Evolutionary conservation across 2,888 invertebrate genomes (phyloP).

Genomic region (Epistrophella euchroma): DNA sequence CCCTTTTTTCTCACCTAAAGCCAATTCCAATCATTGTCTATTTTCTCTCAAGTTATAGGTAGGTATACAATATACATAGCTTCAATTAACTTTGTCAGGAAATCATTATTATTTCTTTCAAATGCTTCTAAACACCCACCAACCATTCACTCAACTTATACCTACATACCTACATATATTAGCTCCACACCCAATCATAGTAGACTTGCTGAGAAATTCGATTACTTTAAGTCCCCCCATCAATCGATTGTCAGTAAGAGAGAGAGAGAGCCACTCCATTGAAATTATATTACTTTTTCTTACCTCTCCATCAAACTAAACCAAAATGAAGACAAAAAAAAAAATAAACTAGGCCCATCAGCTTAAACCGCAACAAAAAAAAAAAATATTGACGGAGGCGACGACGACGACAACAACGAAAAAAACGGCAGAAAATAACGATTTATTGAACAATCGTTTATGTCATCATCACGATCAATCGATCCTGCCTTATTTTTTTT

Average conservation of each 20-base stretch:
- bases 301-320: conserved; percentile 3
- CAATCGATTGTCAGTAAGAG: conserved; percentile 44
- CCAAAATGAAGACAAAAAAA: not conserved
- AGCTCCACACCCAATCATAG: conserved; percentile 38
- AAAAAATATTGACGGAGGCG: conserved; percentile 3
- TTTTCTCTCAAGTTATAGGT: not conserved
- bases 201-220: conserved; percentile 21
- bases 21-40: conserved; percentile 17
- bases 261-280: not conserved
- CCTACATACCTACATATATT: not conserved
- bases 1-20: conserved; percentile 19
- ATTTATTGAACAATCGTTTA: conserved; percentile 66
- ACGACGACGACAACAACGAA: not conserved
- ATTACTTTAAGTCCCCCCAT: conserved; percentile 36
- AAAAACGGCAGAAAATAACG: conserved; percentile 21
- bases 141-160: not conserved
- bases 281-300: conserved; percentile 43
- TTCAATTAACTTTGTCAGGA: conserved; percentile 33
- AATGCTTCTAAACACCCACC: conserved; percentile 17
- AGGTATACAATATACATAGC: not conserved
- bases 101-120: conserved; percentile 30
- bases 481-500: conserved; percentile 22
- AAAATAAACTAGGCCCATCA: conserved; percentile 43
- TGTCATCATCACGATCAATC: conserved; percentile 65
- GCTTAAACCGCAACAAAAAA: conserved; percentile 21